phyloP scores from a whole-genome alignment of 2,113 vertebrate genomes.

The Narcine bancroftii region DNA sequence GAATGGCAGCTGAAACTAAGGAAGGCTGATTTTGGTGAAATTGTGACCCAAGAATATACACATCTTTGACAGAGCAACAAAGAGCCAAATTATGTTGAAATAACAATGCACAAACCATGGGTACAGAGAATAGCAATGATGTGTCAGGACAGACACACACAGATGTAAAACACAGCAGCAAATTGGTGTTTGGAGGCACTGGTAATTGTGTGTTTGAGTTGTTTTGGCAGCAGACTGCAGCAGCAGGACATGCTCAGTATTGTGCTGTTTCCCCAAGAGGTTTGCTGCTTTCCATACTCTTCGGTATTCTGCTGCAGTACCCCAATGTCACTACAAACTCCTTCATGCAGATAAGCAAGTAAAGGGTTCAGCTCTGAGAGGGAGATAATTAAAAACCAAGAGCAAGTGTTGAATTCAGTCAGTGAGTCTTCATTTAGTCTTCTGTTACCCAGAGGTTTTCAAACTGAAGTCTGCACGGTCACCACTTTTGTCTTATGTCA shows the following conservation, averaged over 20 bases:
- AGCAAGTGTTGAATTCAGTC: not conserved
- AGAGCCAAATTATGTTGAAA: not conserved
- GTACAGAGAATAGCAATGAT: not conserved
- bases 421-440: not conserved
- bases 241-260: not conserved
- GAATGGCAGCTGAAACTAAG: too few species aligned
- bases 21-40: not conserved
- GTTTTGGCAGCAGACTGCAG: not conserved
- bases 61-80: not conserved
- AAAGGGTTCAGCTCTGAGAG: not conserved
- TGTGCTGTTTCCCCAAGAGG: not conserved
- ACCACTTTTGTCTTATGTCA: not conserved
- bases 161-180: not conserved
- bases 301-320: not conserved
- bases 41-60: not conserved
- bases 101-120: not conserved
- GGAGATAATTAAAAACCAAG: not conserved
- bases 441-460: not conserved
- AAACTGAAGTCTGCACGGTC: not conserved
- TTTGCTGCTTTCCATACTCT: not conserved
- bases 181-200: slow-evolving; percentile 3
- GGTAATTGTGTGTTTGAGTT: not conserved
- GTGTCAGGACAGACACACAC: not conserved
- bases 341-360: not conserved
- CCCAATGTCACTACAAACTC: not conserved